Conservation (phyloP, 2,888 invertebrate genomes). For the Meiosimyza decipiens region DNA sequence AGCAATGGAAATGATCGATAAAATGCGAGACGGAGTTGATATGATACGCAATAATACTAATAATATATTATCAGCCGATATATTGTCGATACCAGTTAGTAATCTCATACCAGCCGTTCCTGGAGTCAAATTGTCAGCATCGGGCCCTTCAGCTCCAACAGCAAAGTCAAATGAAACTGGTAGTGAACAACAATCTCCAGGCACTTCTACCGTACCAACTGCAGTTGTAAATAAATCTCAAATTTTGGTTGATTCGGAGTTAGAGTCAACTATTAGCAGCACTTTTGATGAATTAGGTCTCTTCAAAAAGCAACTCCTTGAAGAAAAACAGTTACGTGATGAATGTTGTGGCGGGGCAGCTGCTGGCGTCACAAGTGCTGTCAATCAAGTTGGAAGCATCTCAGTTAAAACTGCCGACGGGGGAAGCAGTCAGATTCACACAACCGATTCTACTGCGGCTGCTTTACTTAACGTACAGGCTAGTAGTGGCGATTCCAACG, state of each 20-base stretch:
- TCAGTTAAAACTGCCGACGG: constrained; percentile 38
- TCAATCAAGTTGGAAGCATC: constrained; percentile 40
- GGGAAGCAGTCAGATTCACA: constrained; percentile 19
- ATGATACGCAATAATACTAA: constrained; percentile 83
- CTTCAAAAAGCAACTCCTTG: constrained; percentile 48
- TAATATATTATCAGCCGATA: constrained; percentile 79
- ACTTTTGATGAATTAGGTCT: constrained; percentile 39
- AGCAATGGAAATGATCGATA: constrained; percentile 74
- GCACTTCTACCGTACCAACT: constrained; percentile 26
- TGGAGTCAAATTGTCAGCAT: constrained; percentile 48
- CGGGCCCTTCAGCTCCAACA: background rate
- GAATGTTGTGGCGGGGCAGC: constrained; percentile 39
- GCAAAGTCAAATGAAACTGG: constrained; percentile 36
- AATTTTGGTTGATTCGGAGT: background rate
- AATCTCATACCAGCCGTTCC: constrained; percentile 60
- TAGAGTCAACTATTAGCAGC: constrained; percentile 8
- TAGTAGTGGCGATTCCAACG: constrained; percentile 38
- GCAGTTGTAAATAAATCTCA: background rate
- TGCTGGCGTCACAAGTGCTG: constrained; percentile 32
- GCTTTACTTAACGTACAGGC: constrained; percentile 23
- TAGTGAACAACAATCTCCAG: constrained; percentile 34
- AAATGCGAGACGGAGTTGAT: constrained; percentile 77
- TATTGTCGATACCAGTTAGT: constrained; percentile 71
- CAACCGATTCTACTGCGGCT: constrained; percentile 35
- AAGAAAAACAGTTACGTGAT: constrained; percentile 48